Evolutionary conservation across 2,797 vertebrate genomes (phyloP).

Genomic region (Liparis tanakae): DNA sequence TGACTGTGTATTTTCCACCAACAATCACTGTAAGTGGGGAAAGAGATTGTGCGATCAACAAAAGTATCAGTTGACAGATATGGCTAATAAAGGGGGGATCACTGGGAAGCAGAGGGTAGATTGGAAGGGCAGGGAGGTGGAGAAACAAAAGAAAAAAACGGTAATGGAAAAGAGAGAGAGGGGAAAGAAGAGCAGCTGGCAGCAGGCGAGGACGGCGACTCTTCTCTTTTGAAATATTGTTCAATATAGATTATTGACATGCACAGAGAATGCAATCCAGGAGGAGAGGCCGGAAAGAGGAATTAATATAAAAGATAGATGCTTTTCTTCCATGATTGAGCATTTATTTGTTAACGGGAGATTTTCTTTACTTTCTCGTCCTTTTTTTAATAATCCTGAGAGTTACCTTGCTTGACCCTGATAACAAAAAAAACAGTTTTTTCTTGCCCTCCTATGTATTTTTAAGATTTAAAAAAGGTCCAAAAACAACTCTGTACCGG

Average conservation of each 20-base stretch:
- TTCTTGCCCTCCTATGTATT: neutral
- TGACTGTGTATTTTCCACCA: slow-evolving; percentile 30
- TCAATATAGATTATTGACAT: slow-evolving; percentile 45
- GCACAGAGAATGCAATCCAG: slow-evolving; percentile 9
- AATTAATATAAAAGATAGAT: slow-evolving; percentile 7
- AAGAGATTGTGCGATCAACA: slow-evolving; percentile 54
- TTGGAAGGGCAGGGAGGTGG: slow-evolving; percentile 26
- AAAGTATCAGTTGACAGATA: slow-evolving; percentile 54
- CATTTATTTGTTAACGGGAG: slow-evolving; percentile 4
- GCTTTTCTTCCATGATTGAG: slow-evolving; percentile 15
- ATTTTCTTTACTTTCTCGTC: slow-evolving; percentile 12
- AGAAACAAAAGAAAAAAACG: slow-evolving; percentile 29
- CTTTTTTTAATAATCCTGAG: slow-evolving; percentile 9
- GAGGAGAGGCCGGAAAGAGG: slow-evolving; percentile 10
- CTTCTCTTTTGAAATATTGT: slow-evolving; percentile 47
- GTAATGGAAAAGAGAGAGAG: slow-evolving; percentile 36
- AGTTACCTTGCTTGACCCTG: neutral
- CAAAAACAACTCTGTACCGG: slow-evolving; percentile 5
- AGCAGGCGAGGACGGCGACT: slow-evolving; percentile 32
- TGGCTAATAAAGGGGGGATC: slow-evolving; percentile 56
- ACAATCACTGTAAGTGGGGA: slow-evolving; percentile 38
- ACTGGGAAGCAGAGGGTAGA: slow-evolving; percentile 47
- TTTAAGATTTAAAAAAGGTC: neutral
- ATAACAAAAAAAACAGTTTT: neutral
- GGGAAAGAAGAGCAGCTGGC: neutral